Conservation (phyloP, 2,113 vertebrate genomes). For the Cebus imitator region DNA sequence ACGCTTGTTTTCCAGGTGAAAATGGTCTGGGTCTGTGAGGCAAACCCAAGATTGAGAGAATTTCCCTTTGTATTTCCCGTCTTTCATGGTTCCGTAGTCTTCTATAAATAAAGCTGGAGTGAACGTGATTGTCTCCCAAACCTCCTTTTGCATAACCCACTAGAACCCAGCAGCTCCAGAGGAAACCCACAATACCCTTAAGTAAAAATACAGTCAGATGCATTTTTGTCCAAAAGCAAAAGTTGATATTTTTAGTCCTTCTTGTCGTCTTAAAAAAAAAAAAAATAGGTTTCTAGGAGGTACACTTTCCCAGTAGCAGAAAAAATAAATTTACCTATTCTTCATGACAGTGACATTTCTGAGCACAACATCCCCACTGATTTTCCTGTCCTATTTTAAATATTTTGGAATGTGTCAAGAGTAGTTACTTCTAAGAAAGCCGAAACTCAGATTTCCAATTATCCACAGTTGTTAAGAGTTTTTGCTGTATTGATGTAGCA, state of each 20-base stretch:
- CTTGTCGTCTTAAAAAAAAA: slow-evolving; percentile 58
- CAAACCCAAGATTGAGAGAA: slow-evolving; percentile 98
- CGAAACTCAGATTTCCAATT: slow-evolving; percentile 86
- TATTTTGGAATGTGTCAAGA: slow-evolving; percentile 84
- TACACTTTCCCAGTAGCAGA: slow-evolving; percentile 80
- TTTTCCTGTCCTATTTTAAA: slow-evolving; percentile 83
- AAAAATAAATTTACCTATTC: slow-evolving; percentile 86
- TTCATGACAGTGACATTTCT: slow-evolving; percentile 87
- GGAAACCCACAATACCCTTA: slow-evolving; percentile 89
- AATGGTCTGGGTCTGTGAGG: slow-evolving; percentile 98
- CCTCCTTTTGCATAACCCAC: slow-evolving; percentile 90
- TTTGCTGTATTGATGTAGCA: slow-evolving; percentile 85
- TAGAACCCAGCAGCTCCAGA: slow-evolving; percentile 93
- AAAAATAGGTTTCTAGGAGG: slow-evolving; percentile 78
- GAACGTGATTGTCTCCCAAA: slow-evolving; percentile 96
- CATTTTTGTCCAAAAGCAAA: slow-evolving; percentile 87
- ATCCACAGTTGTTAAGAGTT: slow-evolving; percentile 85
- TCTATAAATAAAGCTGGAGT: slow-evolving; percentile 99
- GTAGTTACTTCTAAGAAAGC: slow-evolving; percentile 85
- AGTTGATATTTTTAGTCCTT: slow-evolving; percentile 75
- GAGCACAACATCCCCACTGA: slow-evolving; percentile 82
- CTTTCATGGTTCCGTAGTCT: slow-evolving; percentile 97
- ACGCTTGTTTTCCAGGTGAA: slow-evolving; percentile 96
- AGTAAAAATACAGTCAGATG: slow-evolving; percentile 86
- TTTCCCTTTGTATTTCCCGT: slow-evolving; percentile 98